phyloP scores from a whole-genome alignment of 37 sponge, comb jelly and placozoan species.

The Haliclona indistincta region DNA sequence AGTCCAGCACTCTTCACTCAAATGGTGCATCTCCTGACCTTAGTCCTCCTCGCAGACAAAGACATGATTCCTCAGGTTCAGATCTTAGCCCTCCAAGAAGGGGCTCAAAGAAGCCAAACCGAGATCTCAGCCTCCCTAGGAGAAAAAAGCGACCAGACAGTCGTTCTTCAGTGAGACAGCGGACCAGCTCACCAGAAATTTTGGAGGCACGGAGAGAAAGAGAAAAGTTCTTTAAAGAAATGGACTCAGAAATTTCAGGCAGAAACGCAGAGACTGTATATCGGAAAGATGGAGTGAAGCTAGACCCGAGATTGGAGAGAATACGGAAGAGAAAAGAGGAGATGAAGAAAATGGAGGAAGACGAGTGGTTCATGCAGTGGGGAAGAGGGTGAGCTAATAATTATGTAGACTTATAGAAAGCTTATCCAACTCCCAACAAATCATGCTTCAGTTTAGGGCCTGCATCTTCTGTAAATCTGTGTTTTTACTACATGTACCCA shows the following conservation, averaged over 20 bases:
- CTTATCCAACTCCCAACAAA: no score
- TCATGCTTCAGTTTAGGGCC: no score
- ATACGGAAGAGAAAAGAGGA: slow-evolving; percentile 57
- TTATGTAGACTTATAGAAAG: no score
- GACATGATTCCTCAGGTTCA: no score
- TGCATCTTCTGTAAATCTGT: no score
- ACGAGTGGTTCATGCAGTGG: slow-evolving; percentile 85
- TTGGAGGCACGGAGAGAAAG: not conserved
- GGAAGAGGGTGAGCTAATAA: slow-evolving; percentile 96
- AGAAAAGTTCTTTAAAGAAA: slow-evolving; percentile 10
- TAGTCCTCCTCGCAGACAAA: no score
- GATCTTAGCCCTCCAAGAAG: no score
- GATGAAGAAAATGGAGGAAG: slow-evolving; percentile 62
- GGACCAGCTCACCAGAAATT: slow-evolving; percentile 13
- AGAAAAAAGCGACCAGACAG: slow-evolving; percentile 5
- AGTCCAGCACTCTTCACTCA: no score
- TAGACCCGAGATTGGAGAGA: slow-evolving; percentile 69
- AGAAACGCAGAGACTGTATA: slow-evolving; percentile 74
- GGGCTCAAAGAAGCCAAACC: no score
- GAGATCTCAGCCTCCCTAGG: no score
- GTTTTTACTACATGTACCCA: no score
- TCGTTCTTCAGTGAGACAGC: slow-evolving; percentile 4
- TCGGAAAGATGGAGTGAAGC: slow-evolving; percentile 74
- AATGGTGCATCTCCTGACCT: no score
- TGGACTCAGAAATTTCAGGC: slow-evolving; percentile 52